Base-by-base conservation (phyloP, 2,797 vertebrate species). In the Aplochiton taeniatus region DNA sequence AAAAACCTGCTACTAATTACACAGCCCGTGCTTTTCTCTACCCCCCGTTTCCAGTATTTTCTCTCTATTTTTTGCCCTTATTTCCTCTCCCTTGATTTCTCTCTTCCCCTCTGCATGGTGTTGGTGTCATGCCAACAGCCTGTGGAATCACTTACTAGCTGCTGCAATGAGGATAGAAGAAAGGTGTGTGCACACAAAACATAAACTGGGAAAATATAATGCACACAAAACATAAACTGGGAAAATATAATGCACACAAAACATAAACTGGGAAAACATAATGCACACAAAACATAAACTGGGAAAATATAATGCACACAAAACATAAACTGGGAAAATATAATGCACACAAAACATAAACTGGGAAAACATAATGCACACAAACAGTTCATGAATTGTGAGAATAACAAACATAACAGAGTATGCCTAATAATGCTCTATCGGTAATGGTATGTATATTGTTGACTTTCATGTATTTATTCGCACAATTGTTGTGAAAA, bases 1-100 rank as follows among this genome's bases (percentile, higher is more conserved):
- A 58, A 83, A 87, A 89, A 86, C 83, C 85, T 86, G 87, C 81
- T 77, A 75, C 86, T 88, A 88, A 88, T 87, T 90, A 91, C 85
- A 90, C 85, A 89, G 83, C 76, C 65, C n/a, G 74, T 48, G 84
- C 12, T 18, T 17, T 44, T 20, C 16, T 55, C 44, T 45, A 11
- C 41, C 16, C 20, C 56, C n/a, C 11, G 9, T 14, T n/a, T 45
- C 41, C 16, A 4, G 10, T 42, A 31, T 45, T 41, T 43, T 54
- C 20, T 62, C 61, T 51, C 61, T 57, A 61, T 31, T 47, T 67
- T 16, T 46, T 16, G 17, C 45, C n/a, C 44, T 11, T 14, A 46
- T 44, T 44, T 47, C 17, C 18, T 70, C 73, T 57, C 61, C 20
- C 52, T 47, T 48, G 51, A 16, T 18, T 62, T 43, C 61, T 66